Evolutionary conservation across 2,888 invertebrate species (phyloP).

Genomic region (Clitarchus hookeri): DNA sequence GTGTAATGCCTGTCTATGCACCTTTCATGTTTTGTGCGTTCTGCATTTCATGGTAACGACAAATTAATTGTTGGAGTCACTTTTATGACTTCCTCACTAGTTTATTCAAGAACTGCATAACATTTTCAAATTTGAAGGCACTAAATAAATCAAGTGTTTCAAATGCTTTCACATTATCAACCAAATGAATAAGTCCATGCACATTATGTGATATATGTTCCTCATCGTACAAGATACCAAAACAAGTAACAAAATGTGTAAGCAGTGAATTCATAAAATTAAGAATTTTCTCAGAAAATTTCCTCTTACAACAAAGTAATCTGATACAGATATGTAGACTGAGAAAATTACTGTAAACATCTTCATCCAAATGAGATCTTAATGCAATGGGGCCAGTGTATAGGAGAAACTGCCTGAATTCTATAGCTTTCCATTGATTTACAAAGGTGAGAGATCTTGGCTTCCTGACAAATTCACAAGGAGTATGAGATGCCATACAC

Average conservation of each 20-base stretch:
- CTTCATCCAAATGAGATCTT: conserved; percentile 38
- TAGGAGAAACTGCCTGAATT: conserved; percentile 42
- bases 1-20: conserved; percentile 2
- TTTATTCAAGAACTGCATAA: conserved; percentile 44
- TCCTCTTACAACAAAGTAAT: conserved; percentile 39
- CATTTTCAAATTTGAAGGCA: conserved; percentile 45
- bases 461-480: conserved; percentile 44
- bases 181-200: conserved; percentile 46
- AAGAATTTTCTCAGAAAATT: conserved; percentile 33
- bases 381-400: conserved; percentile 46
- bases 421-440: conserved; percentile 32
- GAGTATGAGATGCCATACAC: conserved; percentile 39
- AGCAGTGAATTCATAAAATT: conserved; percentile 43
- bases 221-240: conserved; percentile 42
- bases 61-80: conserved; percentile 32
- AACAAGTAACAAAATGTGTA: conserved; percentile 42
- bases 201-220: conserved; percentile 46
- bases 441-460: conserved; percentile 42
- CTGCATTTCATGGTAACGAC: conserved; percentile 29
- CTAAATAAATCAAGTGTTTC: conserved; percentile 43
- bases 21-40: neutral
- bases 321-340: conserved; percentile 43
- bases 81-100: conserved; percentile 32
- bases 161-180: conserved; percentile 39
- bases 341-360: conserved; percentile 44